A percentile compares a stretch with the other conserved stretches of the same genome.
Evolutionary conservation across 2,113 vertebrate genomes (phyloP).

Genomic region (Actenoides lindsayi): DNA sequence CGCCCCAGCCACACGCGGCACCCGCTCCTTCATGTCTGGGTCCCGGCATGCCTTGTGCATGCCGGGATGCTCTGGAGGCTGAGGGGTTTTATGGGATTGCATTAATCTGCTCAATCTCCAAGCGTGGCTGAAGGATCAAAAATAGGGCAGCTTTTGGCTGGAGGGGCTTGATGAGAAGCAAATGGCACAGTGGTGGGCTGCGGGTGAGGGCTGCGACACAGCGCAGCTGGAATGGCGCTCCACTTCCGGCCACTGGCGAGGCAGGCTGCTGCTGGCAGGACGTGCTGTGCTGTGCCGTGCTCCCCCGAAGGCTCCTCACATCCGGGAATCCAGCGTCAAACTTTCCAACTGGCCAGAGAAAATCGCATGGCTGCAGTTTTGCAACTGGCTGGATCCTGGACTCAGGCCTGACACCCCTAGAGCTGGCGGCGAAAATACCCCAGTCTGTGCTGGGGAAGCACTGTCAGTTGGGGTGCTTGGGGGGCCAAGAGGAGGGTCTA

Average conservation of each 20-base stretch:
- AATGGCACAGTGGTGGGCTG: fast-evolving
- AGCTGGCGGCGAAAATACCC: background rate
- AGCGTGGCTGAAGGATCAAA: background rate
- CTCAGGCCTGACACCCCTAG: background rate
- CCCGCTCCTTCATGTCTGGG: background rate
- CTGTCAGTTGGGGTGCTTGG: fast-evolving
- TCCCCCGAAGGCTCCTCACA: constrained; percentile 52
- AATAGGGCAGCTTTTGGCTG: background rate
- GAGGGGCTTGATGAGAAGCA: background rate
- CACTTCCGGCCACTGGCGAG: background rate
- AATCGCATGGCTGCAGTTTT: background rate
- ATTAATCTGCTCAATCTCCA: background rate
- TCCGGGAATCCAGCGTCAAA: constrained; percentile 31
- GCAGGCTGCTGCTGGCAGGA: background rate
- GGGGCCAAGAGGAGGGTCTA: fast-evolving
- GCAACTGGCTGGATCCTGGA: background rate
- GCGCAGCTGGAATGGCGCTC: fast-evolving
- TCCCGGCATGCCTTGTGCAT: background rate
- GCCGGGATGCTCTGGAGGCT: fast-evolving
- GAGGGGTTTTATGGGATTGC: background rate
- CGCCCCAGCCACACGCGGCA: fast-evolving
- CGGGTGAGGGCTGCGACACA: background rate
- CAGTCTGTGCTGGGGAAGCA: fast-evolving
- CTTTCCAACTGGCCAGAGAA: constrained; percentile 40
- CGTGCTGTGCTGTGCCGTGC: background rate